Evolutionary conservation across 2,797 vertebrate species (phyloP).

Genomic region (Acanthiza pusilla): DNA sequence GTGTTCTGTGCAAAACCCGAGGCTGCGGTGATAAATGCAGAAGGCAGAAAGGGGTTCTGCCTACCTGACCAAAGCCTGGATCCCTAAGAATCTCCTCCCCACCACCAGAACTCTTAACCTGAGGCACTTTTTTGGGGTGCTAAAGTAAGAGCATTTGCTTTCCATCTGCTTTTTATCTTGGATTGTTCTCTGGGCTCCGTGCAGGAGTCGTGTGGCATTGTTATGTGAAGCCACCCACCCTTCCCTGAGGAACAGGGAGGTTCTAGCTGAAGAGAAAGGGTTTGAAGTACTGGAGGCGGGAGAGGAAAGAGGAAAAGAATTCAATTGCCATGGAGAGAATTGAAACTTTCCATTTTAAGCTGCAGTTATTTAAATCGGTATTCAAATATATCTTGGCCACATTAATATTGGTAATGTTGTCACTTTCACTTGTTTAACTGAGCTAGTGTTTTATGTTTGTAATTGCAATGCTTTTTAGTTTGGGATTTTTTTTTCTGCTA

Average conservation of each 20-base stretch:
- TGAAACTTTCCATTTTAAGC: not conserved
- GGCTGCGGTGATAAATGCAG: not conserved
- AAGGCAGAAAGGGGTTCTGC: not conserved
- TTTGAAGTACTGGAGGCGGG: not conserved
- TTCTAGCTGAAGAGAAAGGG: not conserved
- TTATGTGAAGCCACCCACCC: not conserved
- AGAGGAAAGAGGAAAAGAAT: not conserved
- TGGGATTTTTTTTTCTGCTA: no score
- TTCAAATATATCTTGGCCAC: not conserved
- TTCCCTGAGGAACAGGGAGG: fast-evolving
- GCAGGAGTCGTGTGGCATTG: fast-evolving
- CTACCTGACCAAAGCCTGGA: not conserved
- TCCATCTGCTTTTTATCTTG: not conserved
- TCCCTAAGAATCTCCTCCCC: not conserved
- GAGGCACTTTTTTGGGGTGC: not conserved
- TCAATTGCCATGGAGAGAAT: not conserved
- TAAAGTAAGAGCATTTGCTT: not conserved
- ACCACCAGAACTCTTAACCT: not conserved
- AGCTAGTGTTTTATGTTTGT: not conserved
- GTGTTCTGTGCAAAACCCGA: fast-evolving
- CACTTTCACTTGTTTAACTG: not conserved
- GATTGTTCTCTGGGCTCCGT: fast-evolving
- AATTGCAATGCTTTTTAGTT: not conserved
- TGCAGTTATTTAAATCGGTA: not conserved
- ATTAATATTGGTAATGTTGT: not conserved